These are phyloP conservation scores for Vombatus ursinus DNA, from an alignment of 2,113 vertebrate species.

Conservation along the genomic window DNA sequence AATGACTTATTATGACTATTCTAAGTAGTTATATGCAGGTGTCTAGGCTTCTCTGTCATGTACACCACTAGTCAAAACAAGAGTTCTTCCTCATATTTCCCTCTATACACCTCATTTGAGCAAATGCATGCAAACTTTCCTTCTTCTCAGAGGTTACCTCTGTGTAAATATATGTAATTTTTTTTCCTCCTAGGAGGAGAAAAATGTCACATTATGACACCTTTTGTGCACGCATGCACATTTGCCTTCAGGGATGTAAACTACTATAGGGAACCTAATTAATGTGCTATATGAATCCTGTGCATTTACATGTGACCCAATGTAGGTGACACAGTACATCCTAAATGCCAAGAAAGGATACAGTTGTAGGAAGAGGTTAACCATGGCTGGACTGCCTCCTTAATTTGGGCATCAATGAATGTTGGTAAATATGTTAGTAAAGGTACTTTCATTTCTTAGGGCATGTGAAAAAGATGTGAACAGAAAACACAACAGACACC, in stretches of 20 bases:
- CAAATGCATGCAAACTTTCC: not conserved
- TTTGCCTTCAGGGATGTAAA: not conserved
- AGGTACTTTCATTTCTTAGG: too few species aligned
- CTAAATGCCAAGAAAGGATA: not conserved
- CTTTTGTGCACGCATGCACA: not conserved
- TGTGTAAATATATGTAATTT: not conserved
- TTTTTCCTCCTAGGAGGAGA: not conserved
- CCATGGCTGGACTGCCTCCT: too few species aligned
- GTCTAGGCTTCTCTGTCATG: not conserved
- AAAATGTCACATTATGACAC: not conserved
- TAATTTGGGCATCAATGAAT: too few species aligned
- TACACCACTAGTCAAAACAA: not conserved
- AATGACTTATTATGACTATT: fast-evolving
- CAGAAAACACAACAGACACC: too few species aligned
- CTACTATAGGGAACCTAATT: not conserved
- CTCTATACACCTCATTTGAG: not conserved
- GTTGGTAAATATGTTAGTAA: too few species aligned
- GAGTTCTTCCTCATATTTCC: not conserved
- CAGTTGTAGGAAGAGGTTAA: not conserved
- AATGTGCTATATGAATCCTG: not conserved
- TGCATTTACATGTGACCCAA: not conserved
- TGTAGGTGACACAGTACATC: not conserved
- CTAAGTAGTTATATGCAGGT: not conserved
- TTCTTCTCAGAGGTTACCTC: not conserved
- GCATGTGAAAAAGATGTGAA: too few species aligned